These are phyloP conservation scores for Dione vanillae DNA, from an alignment of 2,888 invertebrate genomes.

Conservation along the genomic window DNA sequence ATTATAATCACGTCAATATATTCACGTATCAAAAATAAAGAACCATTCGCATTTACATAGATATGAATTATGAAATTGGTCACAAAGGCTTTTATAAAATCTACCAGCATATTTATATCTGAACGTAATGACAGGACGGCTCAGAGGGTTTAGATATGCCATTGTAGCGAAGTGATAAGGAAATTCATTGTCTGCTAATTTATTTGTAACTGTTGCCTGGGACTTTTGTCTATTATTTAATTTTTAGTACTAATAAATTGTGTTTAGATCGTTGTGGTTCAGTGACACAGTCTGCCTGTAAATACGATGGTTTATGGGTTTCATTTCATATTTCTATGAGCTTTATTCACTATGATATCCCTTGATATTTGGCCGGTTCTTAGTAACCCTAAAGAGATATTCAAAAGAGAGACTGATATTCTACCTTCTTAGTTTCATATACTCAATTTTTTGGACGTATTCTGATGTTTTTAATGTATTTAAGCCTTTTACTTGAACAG, in stretches of 20 bases:
- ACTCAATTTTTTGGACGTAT: too few relatives aligned
- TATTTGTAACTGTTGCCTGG: background rate
- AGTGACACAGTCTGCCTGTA: too few relatives aligned
- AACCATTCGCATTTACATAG: background rate
- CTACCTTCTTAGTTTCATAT: too few relatives aligned
- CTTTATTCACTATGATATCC: too few relatives aligned
- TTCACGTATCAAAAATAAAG: background rate
- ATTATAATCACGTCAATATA: background rate
- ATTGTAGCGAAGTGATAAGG: constrained; percentile 8
- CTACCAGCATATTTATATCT: constrained; percentile 25
- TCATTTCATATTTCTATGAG: too few relatives aligned
- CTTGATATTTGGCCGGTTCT: too few relatives aligned
- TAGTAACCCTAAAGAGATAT: too few relatives aligned
- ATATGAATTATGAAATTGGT: background rate
- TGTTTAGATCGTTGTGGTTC: too few relatives aligned
- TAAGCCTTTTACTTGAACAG: too few relatives aligned
- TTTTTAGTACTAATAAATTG: background rate
- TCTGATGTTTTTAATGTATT: too few relatives aligned
- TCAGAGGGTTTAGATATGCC: constrained; percentile 1
- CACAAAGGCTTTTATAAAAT: constrained; percentile 2
- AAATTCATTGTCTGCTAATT: constrained; percentile 11
- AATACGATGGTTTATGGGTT: too few relatives aligned
- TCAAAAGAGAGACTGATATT: too few relatives aligned
- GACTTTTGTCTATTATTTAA: background rate
- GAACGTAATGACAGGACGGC: constrained; percentile 9